A percentile compares a stretch with the other conserved stretches of the same genome.
phyloP scores from a whole-genome alignment of 1,140 invertebrate genomes.

The Drosophila tropicalis region DNA sequence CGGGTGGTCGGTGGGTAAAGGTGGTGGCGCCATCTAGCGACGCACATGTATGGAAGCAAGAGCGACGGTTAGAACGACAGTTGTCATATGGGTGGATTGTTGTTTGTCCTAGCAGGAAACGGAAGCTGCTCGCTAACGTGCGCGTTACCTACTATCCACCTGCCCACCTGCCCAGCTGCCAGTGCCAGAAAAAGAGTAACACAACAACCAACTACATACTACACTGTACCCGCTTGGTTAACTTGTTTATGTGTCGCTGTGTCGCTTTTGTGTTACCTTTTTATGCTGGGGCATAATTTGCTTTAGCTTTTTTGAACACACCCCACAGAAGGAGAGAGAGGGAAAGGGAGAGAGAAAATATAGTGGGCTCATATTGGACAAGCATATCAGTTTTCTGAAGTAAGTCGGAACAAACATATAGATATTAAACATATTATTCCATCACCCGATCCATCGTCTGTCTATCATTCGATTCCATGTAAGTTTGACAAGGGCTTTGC shows the following conservation, averaged over 20 bases:
- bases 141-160: slow-evolving; percentile 30
- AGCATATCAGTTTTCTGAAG: neutral
- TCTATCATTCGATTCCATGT: no score
- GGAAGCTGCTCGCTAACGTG: slow-evolving; percentile 72
- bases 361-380: neutral
- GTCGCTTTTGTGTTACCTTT: slow-evolving; percentile 69
- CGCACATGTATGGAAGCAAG: slow-evolving; percentile 37
- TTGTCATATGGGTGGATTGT: slow-evolving; percentile 79
- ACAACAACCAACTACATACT: slow-evolving; percentile 29
- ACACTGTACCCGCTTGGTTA: slow-evolving; percentile 63
- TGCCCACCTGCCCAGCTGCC: slow-evolving; percentile 2
- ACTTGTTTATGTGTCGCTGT: slow-evolving; percentile 77
- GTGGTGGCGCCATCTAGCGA: slow-evolving; percentile 54
- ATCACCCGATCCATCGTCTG: no score
- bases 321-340: no score
- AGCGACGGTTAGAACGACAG: slow-evolving; percentile 48
- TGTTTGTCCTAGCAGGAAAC: slow-evolving; percentile 55
- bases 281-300: slow-evolving; percentile 66
- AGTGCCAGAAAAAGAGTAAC: neutral
- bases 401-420: neutral
- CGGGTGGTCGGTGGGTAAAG: no score
- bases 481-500: no score
- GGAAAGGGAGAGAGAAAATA: neutral
- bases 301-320: slow-evolving; percentile 14
- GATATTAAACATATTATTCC: no score